Conservation (phyloP, 1,140 invertebrate species). For the Drosophila simulans region DNA sequence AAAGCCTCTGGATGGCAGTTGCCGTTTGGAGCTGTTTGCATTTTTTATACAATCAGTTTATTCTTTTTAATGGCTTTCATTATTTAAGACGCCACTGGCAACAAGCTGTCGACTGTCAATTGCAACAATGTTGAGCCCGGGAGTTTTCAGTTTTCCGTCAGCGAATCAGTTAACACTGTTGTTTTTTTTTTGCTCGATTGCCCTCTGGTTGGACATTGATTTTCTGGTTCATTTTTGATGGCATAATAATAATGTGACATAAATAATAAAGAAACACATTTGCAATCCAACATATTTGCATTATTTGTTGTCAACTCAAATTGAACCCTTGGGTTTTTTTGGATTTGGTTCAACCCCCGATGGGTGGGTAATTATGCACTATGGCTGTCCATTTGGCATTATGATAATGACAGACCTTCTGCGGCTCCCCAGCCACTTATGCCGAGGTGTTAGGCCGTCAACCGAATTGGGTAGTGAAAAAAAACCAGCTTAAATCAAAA, state of each 20-base stretch:
- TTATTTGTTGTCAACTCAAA: conserved; percentile 6
- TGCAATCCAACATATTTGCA: conserved; percentile 1
- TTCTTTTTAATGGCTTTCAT: conserved; percentile 43
- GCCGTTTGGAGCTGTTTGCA: conserved; percentile 4
- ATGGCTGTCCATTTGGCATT: conserved; percentile 21
- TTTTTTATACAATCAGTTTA: conserved; percentile 33
- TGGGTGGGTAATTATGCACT: conserved; percentile 36
- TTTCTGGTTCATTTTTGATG: conserved; percentile 32
- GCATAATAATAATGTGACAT: conserved; percentile 15
- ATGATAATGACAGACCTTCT: conserved; percentile 58
- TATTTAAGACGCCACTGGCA: conserved; percentile 56
- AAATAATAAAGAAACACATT: conserved; percentile 21
- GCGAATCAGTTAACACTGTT: conserved; percentile 11
- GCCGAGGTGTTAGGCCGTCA: conserved; percentile 58
- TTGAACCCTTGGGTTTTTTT: conserved; percentile 8
- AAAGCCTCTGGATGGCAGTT: conserved; percentile 8
- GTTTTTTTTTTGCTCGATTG: not conserved
- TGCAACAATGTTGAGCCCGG: conserved; percentile 8
- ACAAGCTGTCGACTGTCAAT: conserved; percentile 33
- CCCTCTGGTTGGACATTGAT: conserved; percentile 15
- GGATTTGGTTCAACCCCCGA: not conserved
- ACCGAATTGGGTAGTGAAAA: conserved; percentile 22
- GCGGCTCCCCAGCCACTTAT: conserved; percentile 28
- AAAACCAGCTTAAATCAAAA: conserved; percentile 14
- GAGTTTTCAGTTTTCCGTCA: conserved; percentile 18